Evolutionary conservation across 2,797 vertebrate species (phyloP), one percentile per base, ranked within the genome.

Genomic region (Apogon hyalosoma): DNA sequence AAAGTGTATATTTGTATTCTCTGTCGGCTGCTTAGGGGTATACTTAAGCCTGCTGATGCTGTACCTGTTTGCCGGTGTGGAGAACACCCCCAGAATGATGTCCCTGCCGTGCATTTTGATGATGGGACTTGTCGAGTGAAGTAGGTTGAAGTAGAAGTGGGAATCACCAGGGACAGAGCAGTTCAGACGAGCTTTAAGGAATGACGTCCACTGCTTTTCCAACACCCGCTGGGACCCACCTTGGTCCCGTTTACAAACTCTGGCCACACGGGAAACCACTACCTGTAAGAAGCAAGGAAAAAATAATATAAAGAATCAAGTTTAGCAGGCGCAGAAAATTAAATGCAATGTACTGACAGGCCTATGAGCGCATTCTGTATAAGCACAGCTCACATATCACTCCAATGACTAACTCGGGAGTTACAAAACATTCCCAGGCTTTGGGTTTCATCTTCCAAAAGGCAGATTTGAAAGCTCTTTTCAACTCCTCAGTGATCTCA

Each of bases 171-270:
- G 97, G 55, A 99, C 94, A 0, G 97, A 99, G 90, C 97, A 99
- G 92, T 98, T 98, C 62, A 99, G 95, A 3, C 97, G 93, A 0
- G 97, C 96, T 85, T 99, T 99, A 63, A 99, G 93, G 88, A 98
- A 99, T 0, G 97, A 98, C 0, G 97, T 98, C 96, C 97, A 99
- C 88, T 99, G 97, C 88, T 97, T 98, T 91, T 99, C 97, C 77
- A 99, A 91, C 63, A 99, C 97, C 0, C 97, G 87, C 69, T 97
- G 97, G 0, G 97, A 99, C 2, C 97, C 97, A 0, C 97, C 97
- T 87, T 94, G 92, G 40, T 99, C 97, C 0, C 94, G 94, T 87
- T 97, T 98, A 73, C 97, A 98, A 69, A 98, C 97, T 0, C 97
- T 92, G 1, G 95, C 95, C 88, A 99, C 97, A 0, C 97, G 95